These are phyloP conservation scores for Notarius lentiginosus DNA, from an alignment of 2,113 vertebrate genomes.

Conservation along the genomic window DNA sequence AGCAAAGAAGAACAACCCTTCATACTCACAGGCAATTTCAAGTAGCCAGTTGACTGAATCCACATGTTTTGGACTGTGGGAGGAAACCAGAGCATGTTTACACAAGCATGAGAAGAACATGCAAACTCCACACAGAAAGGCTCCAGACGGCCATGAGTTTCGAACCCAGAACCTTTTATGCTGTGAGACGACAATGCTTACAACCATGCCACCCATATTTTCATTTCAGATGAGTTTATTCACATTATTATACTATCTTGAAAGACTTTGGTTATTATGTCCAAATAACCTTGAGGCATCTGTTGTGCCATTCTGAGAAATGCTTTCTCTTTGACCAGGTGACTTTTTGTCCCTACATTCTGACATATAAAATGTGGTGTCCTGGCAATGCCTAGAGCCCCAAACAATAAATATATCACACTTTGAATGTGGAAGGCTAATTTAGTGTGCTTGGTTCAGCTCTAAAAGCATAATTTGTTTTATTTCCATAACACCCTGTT, in stretches of 20 bases:
- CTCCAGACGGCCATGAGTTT: too few species aligned
- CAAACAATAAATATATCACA: constrained; percentile 20
- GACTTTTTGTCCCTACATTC: constrained; percentile 24
- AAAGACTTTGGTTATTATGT: neutral
- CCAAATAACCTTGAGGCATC: constrained; percentile 1
- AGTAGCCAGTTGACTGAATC: too few species aligned
- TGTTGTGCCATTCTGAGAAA: constrained; percentile 1
- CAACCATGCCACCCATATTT: neutral
- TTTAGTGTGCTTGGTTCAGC: constrained; percentile 26
- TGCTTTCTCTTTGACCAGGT: neutral
- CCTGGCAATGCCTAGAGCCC: constrained; percentile 8
- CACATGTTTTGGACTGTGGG: too few species aligned
- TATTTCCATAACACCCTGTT: constrained; percentile 22
- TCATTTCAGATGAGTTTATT: neutral
- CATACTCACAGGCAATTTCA: too few species aligned
- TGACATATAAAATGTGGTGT: constrained; percentile 6
- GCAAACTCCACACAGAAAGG: too few species aligned
- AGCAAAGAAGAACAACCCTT: too few species aligned
- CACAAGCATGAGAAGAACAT: too few species aligned
- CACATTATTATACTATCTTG: neutral
- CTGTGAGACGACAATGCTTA: too few species aligned
- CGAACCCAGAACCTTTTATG: too few species aligned
- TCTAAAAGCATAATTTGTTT: constrained; percentile 43
- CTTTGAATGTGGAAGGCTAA: constrained; percentile 17
- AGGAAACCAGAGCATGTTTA: too few species aligned